Evolutionary conservation across 2,797 vertebrate genomes (phyloP), one percentile per base, ranked within the genome.

Genomic region (Eulemur albifrons): DNA sequence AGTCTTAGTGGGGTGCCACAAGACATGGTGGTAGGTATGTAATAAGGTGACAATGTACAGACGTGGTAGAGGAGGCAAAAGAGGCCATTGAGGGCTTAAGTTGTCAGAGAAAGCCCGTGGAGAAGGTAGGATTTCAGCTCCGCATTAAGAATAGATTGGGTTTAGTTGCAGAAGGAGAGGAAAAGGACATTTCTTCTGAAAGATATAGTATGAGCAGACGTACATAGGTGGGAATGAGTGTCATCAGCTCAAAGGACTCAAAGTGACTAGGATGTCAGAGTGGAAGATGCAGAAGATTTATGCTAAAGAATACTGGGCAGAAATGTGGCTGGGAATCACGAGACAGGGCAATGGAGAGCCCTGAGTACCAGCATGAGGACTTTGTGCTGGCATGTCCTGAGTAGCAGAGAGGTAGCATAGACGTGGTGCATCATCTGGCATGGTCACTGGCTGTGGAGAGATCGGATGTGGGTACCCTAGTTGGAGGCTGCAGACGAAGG

Each of bases 41-140:
- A 69, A 70, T 23, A 6, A 90, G 79, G 67, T 32, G 38, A 48
- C 8, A 23, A 7, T 50, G 32, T 48, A 27, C 69, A 45, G 38
- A 59, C 21, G 2, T 65, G 10, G 27, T 8, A 85, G 32, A 67
- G 35, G 50, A 52, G 86, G 83, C 77, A 85, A 27, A 81, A 70
- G 80, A 65, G 50, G 18, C 20, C 27, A 30, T 0, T 70, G 13
- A 48, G 38, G 15, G 30, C 43, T 63, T 57, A n/a, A 15, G 3
- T 1, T 82, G 38, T 30, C 23, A 93, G 61, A 59, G 54, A 87
- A 70, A 63, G 9, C 11, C 8, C 30, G 45, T 5, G 8, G 79
- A 45, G 57, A 76, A 90, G 13, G 81, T 13, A 54, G 50, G 9
- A 30, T 88, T 93, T 84, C n/a, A 84, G 52, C 10, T 96, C 25